Percentiles rank a stretch among this genome's conserved stretches.
phyloP scores from a whole-genome alignment of 2,888 invertebrate species.

The Heliconius charithonia region DNA sequence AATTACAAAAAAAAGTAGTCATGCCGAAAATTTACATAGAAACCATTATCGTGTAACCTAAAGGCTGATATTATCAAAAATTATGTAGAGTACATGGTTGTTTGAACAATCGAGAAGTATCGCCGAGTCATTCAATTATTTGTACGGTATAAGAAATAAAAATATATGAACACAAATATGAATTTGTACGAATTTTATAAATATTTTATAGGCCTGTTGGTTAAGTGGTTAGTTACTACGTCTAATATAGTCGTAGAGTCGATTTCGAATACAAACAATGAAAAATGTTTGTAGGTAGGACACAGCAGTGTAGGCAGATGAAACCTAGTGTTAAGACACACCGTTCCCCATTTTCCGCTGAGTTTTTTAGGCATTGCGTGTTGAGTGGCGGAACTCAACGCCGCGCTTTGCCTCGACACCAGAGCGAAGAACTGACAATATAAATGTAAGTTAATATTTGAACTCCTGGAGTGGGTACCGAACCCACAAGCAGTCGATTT shows the following conservation, averaged over 20 bases:
- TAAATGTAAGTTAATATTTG: too few relatives aligned
- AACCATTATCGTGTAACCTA: constrained; percentile 21
- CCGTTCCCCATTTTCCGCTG: too few relatives aligned
- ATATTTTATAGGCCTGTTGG: not conserved
- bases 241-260: not conserved
- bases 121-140: constrained; percentile 23
- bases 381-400: too few relatives aligned
- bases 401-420: too few relatives aligned
- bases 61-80: constrained; percentile 32
- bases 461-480: too few relatives aligned
- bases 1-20: not conserved
- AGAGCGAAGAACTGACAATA: too few relatives aligned
- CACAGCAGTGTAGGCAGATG: too few relatives aligned
- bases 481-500: too few relatives aligned
- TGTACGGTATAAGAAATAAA: constrained; percentile 2
- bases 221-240: not conserved
- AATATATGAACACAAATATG: constrained; percentile 12
- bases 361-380: too few relatives aligned
- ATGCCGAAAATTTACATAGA: constrained; percentile 21
- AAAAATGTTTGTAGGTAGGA: not conserved
- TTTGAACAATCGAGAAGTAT: constrained; percentile 26
- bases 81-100: constrained; percentile 11
- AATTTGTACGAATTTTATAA: not conserved
- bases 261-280: not conserved
- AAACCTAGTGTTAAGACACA: too few relatives aligned